phyloP scores from a whole-genome alignment of 1,140 invertebrate species.

The Eumaeus atala region DNA sequence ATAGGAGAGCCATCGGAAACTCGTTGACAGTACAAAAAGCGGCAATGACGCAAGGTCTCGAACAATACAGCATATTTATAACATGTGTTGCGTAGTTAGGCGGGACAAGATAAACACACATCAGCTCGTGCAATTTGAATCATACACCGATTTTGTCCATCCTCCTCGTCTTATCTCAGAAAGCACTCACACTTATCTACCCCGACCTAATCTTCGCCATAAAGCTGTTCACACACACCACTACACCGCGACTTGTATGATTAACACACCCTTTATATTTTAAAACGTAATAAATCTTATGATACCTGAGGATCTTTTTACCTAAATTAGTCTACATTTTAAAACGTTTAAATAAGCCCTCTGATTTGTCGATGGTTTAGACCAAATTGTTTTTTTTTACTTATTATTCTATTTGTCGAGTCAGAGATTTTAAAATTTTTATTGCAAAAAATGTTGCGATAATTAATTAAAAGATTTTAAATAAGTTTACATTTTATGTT shows the following conservation, averaged over 20 bases:
- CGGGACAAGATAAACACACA: slow-evolving; percentile 23
- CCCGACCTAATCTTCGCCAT: slow-evolving; percentile 30
- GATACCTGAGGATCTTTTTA: too few species aligned
- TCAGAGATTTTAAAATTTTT: too few species aligned
- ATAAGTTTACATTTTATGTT: not conserved
- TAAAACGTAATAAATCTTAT: not conserved
- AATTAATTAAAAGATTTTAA: not conserved
- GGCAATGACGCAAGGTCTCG: too few species aligned
- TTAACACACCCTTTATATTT: not conserved
- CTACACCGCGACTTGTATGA: slow-evolving; percentile 6
- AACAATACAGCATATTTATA: slow-evolving; percentile 5
- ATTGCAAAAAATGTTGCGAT: too few species aligned
- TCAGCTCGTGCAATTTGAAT: slow-evolving; percentile 43
- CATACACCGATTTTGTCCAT: slow-evolving; percentile 51
- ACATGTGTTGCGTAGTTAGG: slow-evolving; percentile 13
- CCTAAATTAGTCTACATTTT: too few species aligned
- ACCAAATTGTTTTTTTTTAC: too few species aligned
- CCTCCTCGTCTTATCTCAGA: slow-evolving; percentile 43
- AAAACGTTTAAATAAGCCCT: too few species aligned
- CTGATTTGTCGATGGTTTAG: too few species aligned
- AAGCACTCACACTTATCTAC: slow-evolving; percentile 45
- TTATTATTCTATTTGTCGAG: too few species aligned
- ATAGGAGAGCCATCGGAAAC: too few species aligned
- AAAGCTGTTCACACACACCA: slow-evolving; percentile 27
- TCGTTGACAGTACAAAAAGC: too few species aligned